These are phyloP conservation scores for Rafetus swinhoei DNA, from an alignment of 2,113 vertebrate genomes.

Conservation along the genomic window DNA sequence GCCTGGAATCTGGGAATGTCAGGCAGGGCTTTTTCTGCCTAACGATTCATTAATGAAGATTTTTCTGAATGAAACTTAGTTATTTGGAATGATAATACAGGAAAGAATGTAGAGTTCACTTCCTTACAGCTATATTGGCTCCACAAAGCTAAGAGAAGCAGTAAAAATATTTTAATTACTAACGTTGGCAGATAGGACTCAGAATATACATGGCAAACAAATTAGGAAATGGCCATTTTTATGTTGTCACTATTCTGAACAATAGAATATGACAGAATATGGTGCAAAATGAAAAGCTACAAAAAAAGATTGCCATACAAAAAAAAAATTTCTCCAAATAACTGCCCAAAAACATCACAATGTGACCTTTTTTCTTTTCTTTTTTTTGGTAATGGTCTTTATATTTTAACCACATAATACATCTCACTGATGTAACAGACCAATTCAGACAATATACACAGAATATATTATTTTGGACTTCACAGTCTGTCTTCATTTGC, in stretches of 20 bases:
- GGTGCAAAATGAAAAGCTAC: not conserved
- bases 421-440: not conserved
- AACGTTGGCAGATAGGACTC: not conserved
- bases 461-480: not conserved
- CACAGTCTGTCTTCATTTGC: not conserved
- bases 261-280: not conserved
- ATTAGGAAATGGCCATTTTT: not conserved
- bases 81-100: slow-evolving; percentile 16
- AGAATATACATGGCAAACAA: not conserved
- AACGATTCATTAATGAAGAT: not conserved
- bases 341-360: not conserved
- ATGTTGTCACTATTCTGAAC: not conserved
- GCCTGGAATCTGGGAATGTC: not conserved
- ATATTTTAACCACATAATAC: not conserved
- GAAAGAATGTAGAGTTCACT: slow-evolving; percentile 5
- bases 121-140: not conserved
- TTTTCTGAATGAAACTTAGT: not conserved
- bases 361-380: not conserved
- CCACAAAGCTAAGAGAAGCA: not conserved
- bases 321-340: not conserved
- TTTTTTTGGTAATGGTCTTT: no score
- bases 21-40: not conserved
- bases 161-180: not conserved
- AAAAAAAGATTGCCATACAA: not conserved
- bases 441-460: not conserved